These are phyloP conservation scores for Ditula angustiorana DNA, from an alignment of 2,888 invertebrate genomes.

Conservation along the genomic window DNA sequence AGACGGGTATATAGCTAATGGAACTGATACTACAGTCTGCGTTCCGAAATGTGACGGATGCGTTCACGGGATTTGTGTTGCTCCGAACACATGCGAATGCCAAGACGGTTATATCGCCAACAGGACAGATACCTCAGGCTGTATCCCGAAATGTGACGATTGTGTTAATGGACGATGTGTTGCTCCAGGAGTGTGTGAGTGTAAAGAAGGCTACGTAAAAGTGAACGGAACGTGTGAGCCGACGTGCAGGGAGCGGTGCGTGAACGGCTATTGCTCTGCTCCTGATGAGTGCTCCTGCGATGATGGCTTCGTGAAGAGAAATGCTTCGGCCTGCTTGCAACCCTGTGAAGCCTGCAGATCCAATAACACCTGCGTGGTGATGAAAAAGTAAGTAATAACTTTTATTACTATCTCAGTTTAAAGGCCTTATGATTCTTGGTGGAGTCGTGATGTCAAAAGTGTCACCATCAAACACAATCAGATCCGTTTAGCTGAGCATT, in stretches of 20 bases:
- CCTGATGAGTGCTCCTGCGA: constrained; percentile 50
- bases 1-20: constrained; percentile 11
- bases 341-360: constrained; percentile 11
- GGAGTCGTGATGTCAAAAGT: not conserved
- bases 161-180: constrained; percentile 84
- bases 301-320: constrained; percentile 48
- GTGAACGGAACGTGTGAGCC: constrained; percentile 51
- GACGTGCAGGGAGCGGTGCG: constrained; percentile 53
- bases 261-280: constrained; percentile 52
- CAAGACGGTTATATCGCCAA: constrained; percentile 14
- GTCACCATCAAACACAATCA: too few relatives aligned
- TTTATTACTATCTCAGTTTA: too few relatives aligned
- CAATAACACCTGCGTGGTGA: constrained; percentile 9
- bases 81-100: constrained; percentile 54
- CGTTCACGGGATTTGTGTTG: constrained; percentile 41
- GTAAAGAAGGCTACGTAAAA: constrained; percentile 80
- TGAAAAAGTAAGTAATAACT: constrained; percentile 15
- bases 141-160: constrained; percentile 50
- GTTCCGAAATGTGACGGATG: constrained; percentile 49
- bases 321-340: constrained; percentile 1
- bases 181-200: constrained; percentile 86
- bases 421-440: too few relatives aligned
- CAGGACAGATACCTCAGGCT: constrained; percentile 36
- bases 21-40: constrained; percentile 42
- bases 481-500: too few relatives aligned